Conservation (phyloP, 2,797 vertebrate genomes). For the Spea hammondii region DNA sequence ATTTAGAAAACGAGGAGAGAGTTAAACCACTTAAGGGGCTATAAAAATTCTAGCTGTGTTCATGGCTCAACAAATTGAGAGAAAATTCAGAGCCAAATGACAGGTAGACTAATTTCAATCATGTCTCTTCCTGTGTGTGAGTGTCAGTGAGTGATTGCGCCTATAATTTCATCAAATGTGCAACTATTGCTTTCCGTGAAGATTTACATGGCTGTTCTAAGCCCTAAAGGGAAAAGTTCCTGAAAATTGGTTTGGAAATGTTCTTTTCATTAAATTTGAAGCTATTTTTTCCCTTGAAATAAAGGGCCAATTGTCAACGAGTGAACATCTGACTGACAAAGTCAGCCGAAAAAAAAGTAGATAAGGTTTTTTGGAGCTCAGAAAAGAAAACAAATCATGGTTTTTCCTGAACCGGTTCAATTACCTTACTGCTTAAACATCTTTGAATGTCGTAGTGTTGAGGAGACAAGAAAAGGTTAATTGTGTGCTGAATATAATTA, state of each 20-base stretch:
- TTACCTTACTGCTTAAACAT: constrained; percentile 37
- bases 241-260: constrained; percentile 59
- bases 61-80: constrained; percentile 49
- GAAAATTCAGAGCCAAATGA: constrained; percentile 56
- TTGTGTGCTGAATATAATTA: constrained; percentile 26
- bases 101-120: constrained; percentile 64
- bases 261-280: constrained; percentile 57
- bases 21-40: constrained; percentile 58
- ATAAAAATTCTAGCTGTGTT: constrained; percentile 56
- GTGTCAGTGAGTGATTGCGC: constrained; percentile 57
- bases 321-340: constrained; percentile 52
- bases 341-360: constrained; percentile 46
- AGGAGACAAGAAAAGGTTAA: constrained; percentile 38
- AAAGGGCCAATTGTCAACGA: constrained; percentile 51
- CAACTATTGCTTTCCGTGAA: constrained; percentile 56
- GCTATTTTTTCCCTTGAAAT: constrained; percentile 57
- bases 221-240: constrained; percentile 58
- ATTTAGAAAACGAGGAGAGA: constrained; percentile 27
- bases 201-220: constrained; percentile 57
- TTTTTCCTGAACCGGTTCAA: constrained; percentile 37
- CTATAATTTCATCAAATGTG: constrained; percentile 56
- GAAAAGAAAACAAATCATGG: constrained; percentile 54
- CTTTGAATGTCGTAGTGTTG: constrained; percentile 14
- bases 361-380: constrained; percentile 50
- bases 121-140: constrained; percentile 55